A percentile compares a stretch with the other conserved stretches of the same genome.
phyloP scores from a whole-genome alignment of 2,797 vertebrate species.

The Odontamblyopus rebecca region DNA sequence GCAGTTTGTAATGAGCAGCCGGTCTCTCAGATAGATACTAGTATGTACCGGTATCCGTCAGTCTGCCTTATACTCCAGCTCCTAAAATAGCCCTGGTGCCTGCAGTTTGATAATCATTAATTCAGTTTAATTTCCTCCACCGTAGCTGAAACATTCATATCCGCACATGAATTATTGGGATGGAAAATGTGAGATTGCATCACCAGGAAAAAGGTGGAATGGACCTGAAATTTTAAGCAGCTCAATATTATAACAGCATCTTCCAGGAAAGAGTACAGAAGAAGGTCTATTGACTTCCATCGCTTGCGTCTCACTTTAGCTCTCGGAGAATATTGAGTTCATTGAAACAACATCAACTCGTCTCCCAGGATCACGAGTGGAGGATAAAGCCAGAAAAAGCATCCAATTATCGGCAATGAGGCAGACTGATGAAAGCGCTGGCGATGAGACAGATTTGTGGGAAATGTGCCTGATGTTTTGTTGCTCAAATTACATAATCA shows the following conservation, averaged over 20 bases:
- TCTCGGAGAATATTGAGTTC: conserved; percentile 50
- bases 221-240: conserved; percentile 66
- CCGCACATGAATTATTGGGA: conserved; percentile 67
- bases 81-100: conserved; percentile 57
- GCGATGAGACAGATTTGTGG: conserved; percentile 18
- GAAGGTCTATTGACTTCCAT: conserved; percentile 63
- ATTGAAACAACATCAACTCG: conserved; percentile 47
- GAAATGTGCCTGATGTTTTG: conserved; percentile 2
- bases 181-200: conserved; percentile 63
- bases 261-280: conserved; percentile 58
- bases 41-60: conserved; percentile 13
- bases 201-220: conserved; percentile 38
- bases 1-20: conserved; percentile 33
- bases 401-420: conserved; percentile 33
- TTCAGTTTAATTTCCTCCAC: conserved; percentile 76
- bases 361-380: conserved; percentile 39
- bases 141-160: conserved; percentile 77
- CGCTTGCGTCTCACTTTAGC: conserved; percentile 57
- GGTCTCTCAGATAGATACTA: conserved; percentile 19
- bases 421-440: conserved; percentile 29
- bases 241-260: conserved; percentile 64
- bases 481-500: neutral
- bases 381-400: conserved; percentile 42
- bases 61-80: conserved; percentile 26
- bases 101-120: conserved; percentile 67